phyloP scores from a whole-genome alignment of 2,888 invertebrate species.

The Pandemis cinnamomeana region DNA sequence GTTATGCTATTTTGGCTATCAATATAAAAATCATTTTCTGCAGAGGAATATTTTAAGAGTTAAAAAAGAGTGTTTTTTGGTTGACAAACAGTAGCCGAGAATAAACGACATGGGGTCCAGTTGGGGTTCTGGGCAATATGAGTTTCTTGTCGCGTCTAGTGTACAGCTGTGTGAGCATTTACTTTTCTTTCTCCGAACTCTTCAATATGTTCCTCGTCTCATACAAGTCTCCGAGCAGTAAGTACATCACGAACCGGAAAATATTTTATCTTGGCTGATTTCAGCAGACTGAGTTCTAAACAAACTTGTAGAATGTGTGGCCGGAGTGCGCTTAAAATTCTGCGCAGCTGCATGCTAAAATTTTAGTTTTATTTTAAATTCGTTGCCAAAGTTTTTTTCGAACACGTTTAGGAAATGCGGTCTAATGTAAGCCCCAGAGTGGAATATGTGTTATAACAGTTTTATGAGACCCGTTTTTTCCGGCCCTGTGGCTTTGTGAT shows the following conservation, averaged over 20 bases:
- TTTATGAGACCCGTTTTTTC: conserved; percentile 31
- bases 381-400: conserved; percentile 44
- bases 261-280: conserved; percentile 66
- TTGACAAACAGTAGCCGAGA: too few relatives aligned
- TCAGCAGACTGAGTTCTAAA: conserved; percentile 66
- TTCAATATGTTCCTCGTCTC: conserved; percentile 25
- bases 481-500: conserved; percentile 32
- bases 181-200: conserved; percentile 9
- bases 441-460: conserved; percentile 33
- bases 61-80: not conserved
- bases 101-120: too few relatives aligned
- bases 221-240: conserved; percentile 47
- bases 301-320: conserved; percentile 67
- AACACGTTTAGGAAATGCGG: conserved; percentile 51
- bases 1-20: conserved; percentile 14
- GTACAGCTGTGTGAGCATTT: not conserved
- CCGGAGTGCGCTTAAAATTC: conserved; percentile 64
- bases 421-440: conserved; percentile 53
- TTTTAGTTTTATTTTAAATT: conserved; percentile 60
- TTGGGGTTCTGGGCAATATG: too few relatives aligned
- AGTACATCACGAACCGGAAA: conserved; percentile 51
- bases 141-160: not conserved
- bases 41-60: not conserved
- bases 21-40: not conserved
- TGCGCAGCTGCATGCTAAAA: conserved; percentile 60